These are phyloP conservation scores for Meloidogyne floridensis DNA, from an alignment of 1,140 invertebrate species.

Conservation along the genomic window DNA sequence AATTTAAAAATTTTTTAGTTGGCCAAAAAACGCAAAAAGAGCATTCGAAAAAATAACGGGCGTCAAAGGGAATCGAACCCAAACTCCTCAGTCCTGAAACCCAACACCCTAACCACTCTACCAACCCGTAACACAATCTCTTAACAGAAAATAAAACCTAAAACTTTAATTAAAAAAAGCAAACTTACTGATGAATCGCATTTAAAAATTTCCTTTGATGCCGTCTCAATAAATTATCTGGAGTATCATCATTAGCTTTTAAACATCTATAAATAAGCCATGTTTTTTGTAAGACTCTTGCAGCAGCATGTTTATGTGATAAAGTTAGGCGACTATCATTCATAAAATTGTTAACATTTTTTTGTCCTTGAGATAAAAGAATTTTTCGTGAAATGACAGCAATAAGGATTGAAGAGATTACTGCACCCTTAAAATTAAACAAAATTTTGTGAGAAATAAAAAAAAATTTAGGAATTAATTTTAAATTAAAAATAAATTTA, in stretches of 20 bases:
- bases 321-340: constrained; percentile 61
- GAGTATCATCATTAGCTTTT: constrained; percentile 40
- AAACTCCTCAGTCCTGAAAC: too few relatives aligned
- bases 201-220: constrained; percentile 62
- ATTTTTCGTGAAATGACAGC: constrained; percentile 65
- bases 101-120: neutral
- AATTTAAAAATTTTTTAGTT: neutral
- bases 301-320: constrained; percentile 61
- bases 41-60: too few relatives aligned
- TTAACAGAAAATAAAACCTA: too few relatives aligned
- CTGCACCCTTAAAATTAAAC: constrained; percentile 53
- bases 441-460: too few relatives aligned
- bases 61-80: too few relatives aligned
- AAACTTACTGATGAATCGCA: constrained; percentile 55
- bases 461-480: constrained; percentile 5
- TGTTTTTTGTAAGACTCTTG: constrained; percentile 63
- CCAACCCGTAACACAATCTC: neutral
- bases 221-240: constrained; percentile 50
- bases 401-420: constrained; percentile 65
- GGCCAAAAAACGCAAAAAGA: too few relatives aligned
- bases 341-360: constrained; percentile 66
- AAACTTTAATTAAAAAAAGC: constrained; percentile 10
- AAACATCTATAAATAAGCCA: constrained; percentile 63
- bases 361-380: constrained; percentile 54
- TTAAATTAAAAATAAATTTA: neutral